These are phyloP conservation scores for Brenthis daphne DNA, from an alignment of 2,888 invertebrate genomes.

Conservation along the genomic window DNA sequence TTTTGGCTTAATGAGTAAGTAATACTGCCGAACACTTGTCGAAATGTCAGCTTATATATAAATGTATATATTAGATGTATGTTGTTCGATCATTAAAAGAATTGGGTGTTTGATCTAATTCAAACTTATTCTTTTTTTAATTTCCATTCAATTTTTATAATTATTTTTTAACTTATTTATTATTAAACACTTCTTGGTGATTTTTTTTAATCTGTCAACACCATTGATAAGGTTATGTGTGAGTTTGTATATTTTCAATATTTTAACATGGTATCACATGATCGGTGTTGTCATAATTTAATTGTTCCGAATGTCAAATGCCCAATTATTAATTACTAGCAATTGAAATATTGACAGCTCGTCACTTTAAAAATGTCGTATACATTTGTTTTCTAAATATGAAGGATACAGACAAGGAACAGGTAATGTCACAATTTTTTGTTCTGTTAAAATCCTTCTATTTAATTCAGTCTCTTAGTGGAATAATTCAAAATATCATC, in stretches of 20 bases:
- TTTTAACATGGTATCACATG: no score
- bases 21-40: constrained; percentile 34
- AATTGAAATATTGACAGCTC: background rate
- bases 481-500: no score
- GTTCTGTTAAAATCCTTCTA: background rate
- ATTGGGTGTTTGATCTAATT: constrained; percentile 4
- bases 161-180: constrained; percentile 2
- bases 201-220: constrained; percentile 5
- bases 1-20: constrained; percentile 14
- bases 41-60: constrained; percentile 20
- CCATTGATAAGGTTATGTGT: no score
- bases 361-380: no score
- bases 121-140: background rate
- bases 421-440: background rate
- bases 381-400: background rate
- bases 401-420: background rate
- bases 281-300: background rate
- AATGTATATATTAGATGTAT: constrained; percentile 26
- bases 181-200: background rate
- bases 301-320: background rate
- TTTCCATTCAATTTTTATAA: background rate
- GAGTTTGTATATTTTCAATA: no score
- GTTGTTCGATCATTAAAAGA: background rate
- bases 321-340: background rate
- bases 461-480: background rate